These are phyloP conservation scores for Trissoscelio sp. DNA, from an alignment of 2,888 invertebrate genomes.

Conservation along the genomic window DNA sequence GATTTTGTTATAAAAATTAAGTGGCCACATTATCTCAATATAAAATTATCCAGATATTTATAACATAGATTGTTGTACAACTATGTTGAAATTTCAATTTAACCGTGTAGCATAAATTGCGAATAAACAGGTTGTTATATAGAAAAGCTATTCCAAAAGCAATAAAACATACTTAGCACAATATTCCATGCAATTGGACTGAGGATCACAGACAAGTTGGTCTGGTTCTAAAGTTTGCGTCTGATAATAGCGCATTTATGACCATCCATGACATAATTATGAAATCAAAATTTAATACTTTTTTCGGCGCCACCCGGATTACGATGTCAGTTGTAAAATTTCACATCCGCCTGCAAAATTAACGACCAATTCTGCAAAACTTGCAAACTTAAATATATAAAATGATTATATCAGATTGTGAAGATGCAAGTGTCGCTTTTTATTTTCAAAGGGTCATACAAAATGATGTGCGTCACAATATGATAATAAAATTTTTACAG, in stretches of 20 bases:
- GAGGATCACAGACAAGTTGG: background rate
- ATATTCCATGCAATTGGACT: background rate
- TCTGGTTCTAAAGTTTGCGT: slow-evolving; percentile 10
- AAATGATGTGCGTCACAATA: no score
- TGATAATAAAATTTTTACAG: no score
- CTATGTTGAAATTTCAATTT: background rate
- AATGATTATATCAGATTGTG: no score
- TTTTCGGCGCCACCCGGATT: slow-evolving; percentile 1
- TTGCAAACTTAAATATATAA: no score
- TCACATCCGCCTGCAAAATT: background rate
- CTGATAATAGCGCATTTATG: slow-evolving; percentile 13
- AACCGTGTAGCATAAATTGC: background rate
- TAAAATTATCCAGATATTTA: no score
- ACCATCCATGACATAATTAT: slow-evolving; percentile 12
- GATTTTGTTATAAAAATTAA: no score
- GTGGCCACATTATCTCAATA: no score
- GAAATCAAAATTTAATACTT: slow-evolving; percentile 5
- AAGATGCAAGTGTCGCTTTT: no score
- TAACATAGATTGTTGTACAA: no score
- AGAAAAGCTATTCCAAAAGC: background rate
- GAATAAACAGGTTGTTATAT: background rate
- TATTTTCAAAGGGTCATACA: no score
- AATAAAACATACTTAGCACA: background rate
- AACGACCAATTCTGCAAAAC: background rate
- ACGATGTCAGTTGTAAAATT: background rate